These are phyloP conservation scores for Acronicta alni DNA, from an alignment of 2,888 invertebrate genomes.

Conservation along the genomic window DNA sequence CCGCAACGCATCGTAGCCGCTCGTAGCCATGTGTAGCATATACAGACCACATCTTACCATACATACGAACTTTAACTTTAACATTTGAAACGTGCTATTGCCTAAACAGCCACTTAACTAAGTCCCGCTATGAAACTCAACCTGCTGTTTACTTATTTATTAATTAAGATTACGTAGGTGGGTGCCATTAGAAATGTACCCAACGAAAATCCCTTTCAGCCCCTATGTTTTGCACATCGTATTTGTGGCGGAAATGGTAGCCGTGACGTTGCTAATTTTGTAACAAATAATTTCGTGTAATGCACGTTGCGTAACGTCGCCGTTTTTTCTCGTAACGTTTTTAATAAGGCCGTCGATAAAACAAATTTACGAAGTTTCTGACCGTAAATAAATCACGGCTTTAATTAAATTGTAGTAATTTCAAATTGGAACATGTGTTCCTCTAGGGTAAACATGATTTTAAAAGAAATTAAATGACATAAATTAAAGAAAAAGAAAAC, in stretches of 20 bases:
- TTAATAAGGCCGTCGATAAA: conserved; percentile 45
- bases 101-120: conserved; percentile 81
- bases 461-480: not conserved
- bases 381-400: conserved; percentile 34
- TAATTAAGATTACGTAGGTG: conserved; percentile 75
- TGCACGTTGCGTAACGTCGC: conserved; percentile 49
- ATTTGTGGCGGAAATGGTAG: conserved; percentile 58
- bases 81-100: conserved; percentile 84
- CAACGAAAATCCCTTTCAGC: conserved; percentile 61
- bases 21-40: conserved; percentile 23
- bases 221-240: conserved; percentile 57
- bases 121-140: conserved; percentile 69
- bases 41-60: conserved; percentile 28
- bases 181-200: conserved; percentile 65
- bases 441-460: too few species aligned
- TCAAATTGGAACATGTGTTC: too few species aligned
- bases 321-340: conserved; percentile 40
- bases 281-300: conserved; percentile 62
- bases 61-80: conserved; percentile 64
- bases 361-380: conserved; percentile 25
- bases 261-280: conserved; percentile 55
- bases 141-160: conserved; percentile 80
- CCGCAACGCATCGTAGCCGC: conserved; percentile 34
- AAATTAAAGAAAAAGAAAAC: not conserved
- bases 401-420: conserved; percentile 37